Base-by-base conservation (phyloP, 2,888 invertebrate genomes). In the Willowsia nigromaculata region DNA sequence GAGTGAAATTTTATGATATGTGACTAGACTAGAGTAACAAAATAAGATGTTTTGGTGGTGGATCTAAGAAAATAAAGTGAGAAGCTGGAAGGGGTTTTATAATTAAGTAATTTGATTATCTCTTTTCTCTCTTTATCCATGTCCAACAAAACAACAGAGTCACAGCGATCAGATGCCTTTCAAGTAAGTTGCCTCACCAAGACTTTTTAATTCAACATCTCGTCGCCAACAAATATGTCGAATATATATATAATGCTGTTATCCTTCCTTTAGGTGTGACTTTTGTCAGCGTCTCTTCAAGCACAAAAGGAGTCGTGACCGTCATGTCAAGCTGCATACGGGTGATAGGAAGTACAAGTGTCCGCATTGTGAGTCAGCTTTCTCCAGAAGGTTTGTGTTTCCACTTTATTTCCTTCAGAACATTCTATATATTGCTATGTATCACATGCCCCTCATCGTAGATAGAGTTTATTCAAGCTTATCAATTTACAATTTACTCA, bases 91-190 rank as follows among this genome's bases (percentile, higher is more conserved):
- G 88, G 88, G 88, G 88, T 88, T 88, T 88, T 88, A 83, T 83
- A 83, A 88, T 81, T 74, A 82, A 71, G 84, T 84, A 87, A 87
- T 88, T 91, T 88, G 88, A 88, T 88, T 88, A 88, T 82, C 82
- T 88, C 53, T 85, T 92, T 91, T 92, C 91, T 43, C 74, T 37
- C 18, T 68, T 25, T 18, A 9, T 18, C 53, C 15, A 4, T 53
- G 7, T 18, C 53, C 15, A 4, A n/a, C n/a, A n/a, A n/a, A 40
- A 68, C 40, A 80, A 80, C 95, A 98, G 98, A 97, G 97, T 89
- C 98, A 98, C 94, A 96, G 96, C 86, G 98, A 98, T 93, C 97
- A 97, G 94, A 96, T 98, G 96, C 98, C 98, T 90, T 98, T 97
- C n/a, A n/a, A n/a, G n/a, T n/a, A n/a, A n/a, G n/a, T n/a, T n/a